These are phyloP conservation scores for Microcebus ravelobensis DNA, from an alignment of 2,113 vertebrate species.

Conservation along the genomic window DNA sequence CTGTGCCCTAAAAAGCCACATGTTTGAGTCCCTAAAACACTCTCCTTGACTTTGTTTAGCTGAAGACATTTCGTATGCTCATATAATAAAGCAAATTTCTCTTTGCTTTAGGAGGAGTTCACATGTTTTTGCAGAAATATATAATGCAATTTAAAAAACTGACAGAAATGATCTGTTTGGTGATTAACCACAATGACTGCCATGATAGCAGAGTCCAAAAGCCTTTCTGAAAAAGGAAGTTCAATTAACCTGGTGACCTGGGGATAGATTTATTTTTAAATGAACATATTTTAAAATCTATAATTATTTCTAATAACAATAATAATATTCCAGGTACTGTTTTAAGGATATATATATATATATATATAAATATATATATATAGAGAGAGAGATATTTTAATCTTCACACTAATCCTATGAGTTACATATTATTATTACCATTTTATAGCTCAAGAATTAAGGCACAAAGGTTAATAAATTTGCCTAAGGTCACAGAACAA, in stretches of 20 bases:
- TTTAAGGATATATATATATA: neutral
- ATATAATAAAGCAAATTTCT: neutral
- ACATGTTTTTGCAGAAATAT: slow-evolving; percentile 8
- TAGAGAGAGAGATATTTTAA: neutral
- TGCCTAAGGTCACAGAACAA: neutral
- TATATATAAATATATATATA: neutral
- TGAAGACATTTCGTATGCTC: slow-evolving; percentile 5
- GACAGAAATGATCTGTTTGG: slow-evolving; percentile 8
- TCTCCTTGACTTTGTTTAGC: neutral
- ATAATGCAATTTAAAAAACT: neutral
- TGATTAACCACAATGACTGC: slow-evolving; percentile 7
- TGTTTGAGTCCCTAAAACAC: neutral
- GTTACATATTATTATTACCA: neutral
- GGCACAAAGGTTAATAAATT: neutral
- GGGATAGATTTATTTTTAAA: neutral
- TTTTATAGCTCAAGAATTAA: slow-evolving; percentile 26
- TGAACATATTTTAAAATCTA: neutral
- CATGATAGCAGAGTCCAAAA: slow-evolving; percentile 10
- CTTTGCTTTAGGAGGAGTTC: neutral
- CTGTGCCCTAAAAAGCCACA: neutral
- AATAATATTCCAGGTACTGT: neutral
- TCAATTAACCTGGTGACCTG: slow-evolving; percentile 25
- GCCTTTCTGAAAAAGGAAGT: neutral
- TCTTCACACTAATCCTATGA: neutral
- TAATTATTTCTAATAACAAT: slow-evolving; percentile 35